Evolutionary conservation across 2,888 invertebrate genomes (phyloP).

Genomic region (Rhingia rostrata): DNA sequence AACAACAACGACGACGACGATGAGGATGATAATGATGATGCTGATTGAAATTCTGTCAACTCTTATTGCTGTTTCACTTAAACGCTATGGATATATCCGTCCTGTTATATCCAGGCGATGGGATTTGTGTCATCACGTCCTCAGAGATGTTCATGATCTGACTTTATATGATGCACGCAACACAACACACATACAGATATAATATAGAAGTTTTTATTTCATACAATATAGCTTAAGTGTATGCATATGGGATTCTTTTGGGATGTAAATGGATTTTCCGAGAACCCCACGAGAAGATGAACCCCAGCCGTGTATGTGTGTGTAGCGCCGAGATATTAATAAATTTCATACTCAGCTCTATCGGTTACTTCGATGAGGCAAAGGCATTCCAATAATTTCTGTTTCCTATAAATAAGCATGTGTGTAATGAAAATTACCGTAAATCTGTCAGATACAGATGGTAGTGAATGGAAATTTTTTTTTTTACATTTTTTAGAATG

Average conservation of each 20-base stretch:
- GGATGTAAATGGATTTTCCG: slow-evolving; percentile 15
- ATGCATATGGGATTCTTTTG: slow-evolving; percentile 22
- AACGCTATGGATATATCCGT: neutral
- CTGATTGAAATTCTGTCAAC: slow-evolving; percentile 53
- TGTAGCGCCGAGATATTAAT: slow-evolving; percentile 11
- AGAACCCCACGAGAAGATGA: neutral
- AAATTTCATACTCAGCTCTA: slow-evolving; percentile 11
- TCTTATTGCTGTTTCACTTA: slow-evolving; percentile 14
- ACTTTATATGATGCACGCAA: slow-evolving; percentile 6
- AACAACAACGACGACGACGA: neutral
- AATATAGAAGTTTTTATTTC: slow-evolving; percentile 19
- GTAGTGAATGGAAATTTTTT: too few relatives aligned
- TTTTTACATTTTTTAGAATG: too few relatives aligned
- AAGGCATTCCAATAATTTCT: slow-evolving; percentile 50
- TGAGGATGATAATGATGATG: slow-evolving; percentile 13
- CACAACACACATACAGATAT: slow-evolving; percentile 3
- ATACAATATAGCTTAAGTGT: slow-evolving; percentile 22
- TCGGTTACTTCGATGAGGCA: slow-evolving; percentile 22
- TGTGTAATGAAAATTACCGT: neutral
- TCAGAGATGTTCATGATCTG: slow-evolving; percentile 4
- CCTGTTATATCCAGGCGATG: slow-evolving; percentile 29
- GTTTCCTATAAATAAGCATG: slow-evolving; percentile 23
- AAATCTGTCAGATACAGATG: neutral
- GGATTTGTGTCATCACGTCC: slow-evolving; percentile 56
- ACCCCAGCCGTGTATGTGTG: neutral